A percentile compares a stretch with the other conserved stretches of the same genome.
Conservation (phyloP, 1,140 invertebrate species). For the Pinna nobilis region DNA sequence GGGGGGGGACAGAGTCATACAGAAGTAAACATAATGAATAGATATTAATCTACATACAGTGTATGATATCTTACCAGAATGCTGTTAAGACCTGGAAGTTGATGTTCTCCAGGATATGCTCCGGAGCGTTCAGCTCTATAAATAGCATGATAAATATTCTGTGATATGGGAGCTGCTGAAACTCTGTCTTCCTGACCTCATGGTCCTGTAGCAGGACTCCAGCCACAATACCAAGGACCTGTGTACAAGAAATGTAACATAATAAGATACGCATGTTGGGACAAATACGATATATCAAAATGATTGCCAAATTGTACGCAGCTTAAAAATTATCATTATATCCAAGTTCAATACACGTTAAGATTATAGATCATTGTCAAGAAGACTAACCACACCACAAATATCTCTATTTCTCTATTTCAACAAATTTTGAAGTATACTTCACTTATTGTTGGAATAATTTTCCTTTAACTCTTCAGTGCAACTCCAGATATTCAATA, state of each 20-base stretch:
- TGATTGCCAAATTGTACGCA: too few species aligned
- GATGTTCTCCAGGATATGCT: conserved; percentile 93
- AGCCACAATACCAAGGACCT: conserved; percentile 91
- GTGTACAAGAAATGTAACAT: neutral
- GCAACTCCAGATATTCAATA: too few species aligned
- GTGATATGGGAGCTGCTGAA: conserved; percentile 98
- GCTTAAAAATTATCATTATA: too few species aligned
- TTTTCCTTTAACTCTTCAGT: too few species aligned
- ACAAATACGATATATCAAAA: neutral
- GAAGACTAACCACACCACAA: too few species aligned
- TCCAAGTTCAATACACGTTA: too few species aligned
- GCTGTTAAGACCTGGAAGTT: conserved; percentile 85
- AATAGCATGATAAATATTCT: conserved; percentile 98
- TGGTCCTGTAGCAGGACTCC: conserved; percentile 97
- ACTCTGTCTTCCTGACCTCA: conserved; percentile 87
- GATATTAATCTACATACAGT: neutral
- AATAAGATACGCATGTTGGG: neutral
- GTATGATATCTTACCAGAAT: conserved; percentile 76
- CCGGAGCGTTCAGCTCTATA: conserved; percentile 94
- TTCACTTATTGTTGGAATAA: too few species aligned
- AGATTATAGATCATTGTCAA: too few species aligned
- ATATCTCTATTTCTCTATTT: too few species aligned
- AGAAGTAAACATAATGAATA: conserved; percentile 16
- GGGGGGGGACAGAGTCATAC: too few species aligned
- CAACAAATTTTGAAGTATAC: too few species aligned